Percentiles rank a stretch among this genome's conserved stretches.
phyloP scores from a whole-genome alignment of 2,888 invertebrate genomes.

The Cerastoderma edule region DNA sequence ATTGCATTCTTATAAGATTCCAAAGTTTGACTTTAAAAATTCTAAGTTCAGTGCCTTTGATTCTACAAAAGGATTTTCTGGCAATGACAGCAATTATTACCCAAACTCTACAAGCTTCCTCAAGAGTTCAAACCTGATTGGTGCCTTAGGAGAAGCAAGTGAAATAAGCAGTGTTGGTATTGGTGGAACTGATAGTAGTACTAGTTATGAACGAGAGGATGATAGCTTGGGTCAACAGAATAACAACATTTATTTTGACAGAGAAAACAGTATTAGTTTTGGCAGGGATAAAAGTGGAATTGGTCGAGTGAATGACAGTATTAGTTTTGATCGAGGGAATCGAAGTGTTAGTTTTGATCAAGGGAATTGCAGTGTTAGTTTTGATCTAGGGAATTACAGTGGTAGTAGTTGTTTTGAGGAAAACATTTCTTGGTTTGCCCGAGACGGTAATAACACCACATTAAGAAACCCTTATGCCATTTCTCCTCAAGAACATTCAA shows the following conservation, averaged over 20 bases:
- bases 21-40: slow-evolving; percentile 7
- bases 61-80: neutral
- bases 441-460: no score
- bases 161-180: neutral
- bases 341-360: no score
- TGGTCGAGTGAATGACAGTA: neutral
- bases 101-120: neutral
- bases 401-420: no score
- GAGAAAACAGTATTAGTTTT: neutral
- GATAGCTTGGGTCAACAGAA: neutral
- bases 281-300: neutral
- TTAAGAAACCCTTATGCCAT: no score
- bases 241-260: neutral
- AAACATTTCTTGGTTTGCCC: no score
- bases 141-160: neutral
- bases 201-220: neutral
- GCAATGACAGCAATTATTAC: neutral
- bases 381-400: no score
- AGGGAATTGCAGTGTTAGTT: no score
- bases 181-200: neutral
- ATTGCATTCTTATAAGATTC: neutral
- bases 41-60: neutral
- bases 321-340: no score
- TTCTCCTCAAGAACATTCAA: no score
- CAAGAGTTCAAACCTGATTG: neutral